Evolutionary conservation across 2,888 invertebrate species (phyloP), one percentile per base, ranked within the genome.

Genomic region (Troides oblongomaculatus): DNA sequence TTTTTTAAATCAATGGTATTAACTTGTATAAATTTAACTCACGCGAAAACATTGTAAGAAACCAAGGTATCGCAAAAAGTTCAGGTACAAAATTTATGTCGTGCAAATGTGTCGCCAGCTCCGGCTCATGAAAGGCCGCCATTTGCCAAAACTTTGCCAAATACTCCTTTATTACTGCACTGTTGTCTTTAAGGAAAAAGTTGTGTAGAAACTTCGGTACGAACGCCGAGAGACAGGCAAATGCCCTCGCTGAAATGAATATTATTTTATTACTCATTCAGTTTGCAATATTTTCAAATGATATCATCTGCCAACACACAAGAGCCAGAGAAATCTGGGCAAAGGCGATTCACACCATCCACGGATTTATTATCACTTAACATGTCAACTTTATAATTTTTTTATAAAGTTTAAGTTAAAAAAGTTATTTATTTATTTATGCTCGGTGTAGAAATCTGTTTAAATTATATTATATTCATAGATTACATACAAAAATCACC

Each of bases 31-130:
- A 58, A 12, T 23, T 12, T 7, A 58, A 94, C 96, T 95, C 91
- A 99, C 98, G 99, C 70, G 99, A 98, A 92, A 98, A 99, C 97
- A 99, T 98, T 8, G 99, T 99, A 53, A 99, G 93, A 86, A 99
- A 99, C 99, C 99, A 99, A 0, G 99, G 99, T 85, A 99, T 99
- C 25, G 99, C 98, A 89, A 99, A 99, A 21, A 99, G 93, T 88
- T 99, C 99, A 0, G 99, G 99, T 76, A 97, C 97, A 85, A 99
- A 99, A 81, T 96, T 97, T 76, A 99, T 99, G 21, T 96, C 95
- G 79, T 96, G 95, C 63, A 99, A 93, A 88, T 99, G 99, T 82
- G 97, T 97, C 2, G 98, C 97, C 70, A 99, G 88, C 70, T 95
- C 94, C 0, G 99, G 98, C 86, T 99, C 99, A 83, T 99, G 98